These are phyloP conservation scores for Numida meleagris DNA, from an alignment of 2,113 vertebrate species.

Conservation along the genomic window DNA sequence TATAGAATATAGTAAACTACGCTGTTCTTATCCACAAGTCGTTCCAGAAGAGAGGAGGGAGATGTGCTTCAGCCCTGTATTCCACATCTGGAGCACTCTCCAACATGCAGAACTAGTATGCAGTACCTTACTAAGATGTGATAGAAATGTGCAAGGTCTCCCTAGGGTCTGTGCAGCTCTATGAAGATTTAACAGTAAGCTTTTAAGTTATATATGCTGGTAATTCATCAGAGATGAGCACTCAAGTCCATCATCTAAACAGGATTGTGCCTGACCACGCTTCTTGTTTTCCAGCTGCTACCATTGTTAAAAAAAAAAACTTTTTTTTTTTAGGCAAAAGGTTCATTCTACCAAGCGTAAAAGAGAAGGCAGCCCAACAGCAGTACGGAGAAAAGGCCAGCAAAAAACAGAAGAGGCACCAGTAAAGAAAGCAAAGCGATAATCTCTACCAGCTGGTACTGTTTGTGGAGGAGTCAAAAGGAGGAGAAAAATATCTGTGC, in stretches of 20 bases:
- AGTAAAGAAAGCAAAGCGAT: conserved; percentile 88
- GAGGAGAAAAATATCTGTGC: conserved; percentile 21
- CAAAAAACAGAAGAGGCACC: conserved; percentile 85
- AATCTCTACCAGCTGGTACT: conserved; percentile 36
- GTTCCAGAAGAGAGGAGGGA: background rate
- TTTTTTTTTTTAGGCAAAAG: conserved; percentile 77
- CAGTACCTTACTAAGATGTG: background rate
- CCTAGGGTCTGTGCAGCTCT: background rate
- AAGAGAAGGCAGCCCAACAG: conserved; percentile 86
- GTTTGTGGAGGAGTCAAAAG: background rate
- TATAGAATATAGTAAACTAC: background rate
- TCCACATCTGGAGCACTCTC: background rate
- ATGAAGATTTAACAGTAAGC: background rate
- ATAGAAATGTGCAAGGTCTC: background rate
- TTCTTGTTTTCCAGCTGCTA: background rate
- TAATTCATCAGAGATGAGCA: background rate
- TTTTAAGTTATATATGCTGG: background rate
- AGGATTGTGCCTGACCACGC: background rate
- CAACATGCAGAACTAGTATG: background rate
- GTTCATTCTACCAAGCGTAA: conserved; percentile 83
- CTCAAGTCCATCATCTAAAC: background rate
- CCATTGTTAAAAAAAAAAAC: background rate
- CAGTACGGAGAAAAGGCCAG: conserved; percentile 83
- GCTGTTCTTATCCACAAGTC: background rate
- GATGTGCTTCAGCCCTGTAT: background rate